Conservation (phyloP, 1,140 invertebrate species). For the Macrotrachela quadricornifera region DNA sequence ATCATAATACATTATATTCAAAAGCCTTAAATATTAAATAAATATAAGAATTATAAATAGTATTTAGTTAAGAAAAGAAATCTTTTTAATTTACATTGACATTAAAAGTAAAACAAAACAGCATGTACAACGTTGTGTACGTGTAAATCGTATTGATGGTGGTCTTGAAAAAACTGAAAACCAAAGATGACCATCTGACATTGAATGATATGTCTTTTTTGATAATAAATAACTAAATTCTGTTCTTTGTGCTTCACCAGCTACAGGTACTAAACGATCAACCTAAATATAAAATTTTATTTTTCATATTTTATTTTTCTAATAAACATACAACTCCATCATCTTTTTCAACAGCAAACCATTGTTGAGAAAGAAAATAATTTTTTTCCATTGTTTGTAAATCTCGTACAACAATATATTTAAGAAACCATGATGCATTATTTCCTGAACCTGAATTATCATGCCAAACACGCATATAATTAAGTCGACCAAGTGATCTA, state of each 20-base stretch:
- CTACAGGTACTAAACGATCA: slow-evolving; percentile 15
- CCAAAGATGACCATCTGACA: slow-evolving; percentile 26
- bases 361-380: neutral
- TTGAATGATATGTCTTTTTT: slow-evolving; percentile 13
- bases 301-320: too few relatives aligned
- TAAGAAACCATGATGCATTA: slow-evolving; percentile 24
- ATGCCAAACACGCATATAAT: slow-evolving; percentile 29
- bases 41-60: too few relatives aligned
- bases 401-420: slow-evolving; percentile 25
- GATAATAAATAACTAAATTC: slow-evolving; percentile 16
- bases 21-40: neutral
- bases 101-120: slow-evolving; percentile 20
- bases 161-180: slow-evolving; percentile 21
- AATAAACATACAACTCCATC: neutral
- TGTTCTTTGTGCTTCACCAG: slow-evolving; percentile 13
- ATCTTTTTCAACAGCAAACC: neutral
- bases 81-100: slow-evolving; percentile 14
- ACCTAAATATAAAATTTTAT: too few relatives aligned
- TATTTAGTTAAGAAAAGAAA: too few relatives aligned
- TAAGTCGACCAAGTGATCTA: slow-evolving; percentile 22
- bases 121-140: slow-evolving; percentile 22
- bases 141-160: slow-evolving; percentile 22
- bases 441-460: slow-evolving; percentile 26
- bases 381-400: slow-evolving; percentile 27
- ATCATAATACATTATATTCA: slow-evolving; percentile 25